A percentile compares a stretch with the other conserved stretches of the same genome.
Evolutionary conservation across 2,113 vertebrate species (phyloP).

Genomic region (Platysteira castanea): DNA sequence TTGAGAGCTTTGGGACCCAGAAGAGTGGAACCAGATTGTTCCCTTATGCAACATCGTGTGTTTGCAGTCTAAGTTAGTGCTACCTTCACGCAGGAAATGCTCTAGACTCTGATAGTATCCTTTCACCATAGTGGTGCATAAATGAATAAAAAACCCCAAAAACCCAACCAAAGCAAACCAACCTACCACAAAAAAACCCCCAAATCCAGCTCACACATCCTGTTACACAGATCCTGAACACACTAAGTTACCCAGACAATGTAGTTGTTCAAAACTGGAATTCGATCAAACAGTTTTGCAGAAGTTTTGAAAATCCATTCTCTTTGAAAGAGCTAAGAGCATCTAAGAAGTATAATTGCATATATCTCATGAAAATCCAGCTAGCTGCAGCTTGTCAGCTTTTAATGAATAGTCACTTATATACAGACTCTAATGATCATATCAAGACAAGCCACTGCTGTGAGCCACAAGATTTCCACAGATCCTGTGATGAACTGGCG

Average conservation of each 20-base stretch:
- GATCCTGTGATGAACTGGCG: neutral
- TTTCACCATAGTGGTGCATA: neutral
- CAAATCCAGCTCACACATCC: accelerated
- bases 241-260: neutral
- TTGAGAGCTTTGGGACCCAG: neutral
- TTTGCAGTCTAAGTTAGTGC: neutral
- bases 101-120: neutral
- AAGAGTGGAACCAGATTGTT: neutral
- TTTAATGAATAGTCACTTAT: neutral
- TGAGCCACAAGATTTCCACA: neutral
- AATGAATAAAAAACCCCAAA: neutral
- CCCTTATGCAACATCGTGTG: neutral
- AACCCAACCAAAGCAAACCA: neutral
- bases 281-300: neutral
- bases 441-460: neutral
- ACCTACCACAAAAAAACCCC: neutral
- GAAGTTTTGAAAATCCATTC: neutral
- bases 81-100: neutral
- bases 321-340: neutral
- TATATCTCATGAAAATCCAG: neutral
- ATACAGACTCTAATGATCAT: neutral
- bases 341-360: neutral
- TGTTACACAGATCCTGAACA: neutral
- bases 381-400: neutral
- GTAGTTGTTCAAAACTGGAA: neutral